Evolutionary conservation across 2,888 invertebrate genomes (phyloP).

Genomic region (Oscheius onirici): DNA sequence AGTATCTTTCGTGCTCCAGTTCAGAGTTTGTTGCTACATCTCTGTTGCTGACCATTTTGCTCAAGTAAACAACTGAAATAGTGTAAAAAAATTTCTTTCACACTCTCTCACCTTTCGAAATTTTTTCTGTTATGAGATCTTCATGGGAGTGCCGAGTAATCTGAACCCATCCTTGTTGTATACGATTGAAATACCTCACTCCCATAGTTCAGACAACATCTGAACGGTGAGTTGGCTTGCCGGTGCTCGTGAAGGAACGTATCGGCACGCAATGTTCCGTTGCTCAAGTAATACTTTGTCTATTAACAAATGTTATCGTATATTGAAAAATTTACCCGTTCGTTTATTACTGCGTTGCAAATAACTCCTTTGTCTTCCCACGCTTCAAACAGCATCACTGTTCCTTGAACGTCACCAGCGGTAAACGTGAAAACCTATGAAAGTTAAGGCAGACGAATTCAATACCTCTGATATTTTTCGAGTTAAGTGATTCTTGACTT

Average conservation of each 20-base stretch:
- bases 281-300: not conserved
- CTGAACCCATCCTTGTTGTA: not conserved
- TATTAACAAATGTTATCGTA: not conserved
- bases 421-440: slow-evolving; percentile 13
- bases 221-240: not conserved
- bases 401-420: not conserved
- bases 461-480: not conserved
- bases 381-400: not conserved
- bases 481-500: not conserved
- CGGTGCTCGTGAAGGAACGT: slow-evolving; percentile 19
- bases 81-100: not conserved
- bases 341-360: slow-evolving; percentile 1
- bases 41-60: not conserved
- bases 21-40: not conserved
- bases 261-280: not conserved
- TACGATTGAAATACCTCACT: not conserved
- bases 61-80: not conserved
- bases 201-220: slow-evolving; percentile 11
- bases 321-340: not conserved
- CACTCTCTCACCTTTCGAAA: not conserved
- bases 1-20: not conserved
- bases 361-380: slow-evolving; percentile 3
- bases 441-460: not conserved
- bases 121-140: not conserved
- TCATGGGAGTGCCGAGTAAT: not conserved